A percentile compares a stretch with the other conserved stretches of the same genome.
Conservation (phyloP, 2,797 vertebrate species). For the Manis javanica region DNA sequence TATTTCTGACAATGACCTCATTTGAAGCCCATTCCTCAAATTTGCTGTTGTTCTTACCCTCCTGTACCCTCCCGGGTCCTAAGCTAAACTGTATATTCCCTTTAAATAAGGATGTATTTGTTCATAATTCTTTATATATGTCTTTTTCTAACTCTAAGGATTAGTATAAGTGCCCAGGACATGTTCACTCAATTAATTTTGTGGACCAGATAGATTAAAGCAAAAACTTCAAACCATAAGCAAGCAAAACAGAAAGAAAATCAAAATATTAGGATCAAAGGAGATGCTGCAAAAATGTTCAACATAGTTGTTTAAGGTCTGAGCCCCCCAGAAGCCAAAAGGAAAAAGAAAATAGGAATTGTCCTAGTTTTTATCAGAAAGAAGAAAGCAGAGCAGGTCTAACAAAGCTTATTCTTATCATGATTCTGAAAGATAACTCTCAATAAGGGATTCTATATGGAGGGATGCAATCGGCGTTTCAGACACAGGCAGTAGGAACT, state of each 20-base stretch:
- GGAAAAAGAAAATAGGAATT: not conserved
- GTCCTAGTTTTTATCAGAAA: not conserved
- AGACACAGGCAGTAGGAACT: not conserved
- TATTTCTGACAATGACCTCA: not conserved
- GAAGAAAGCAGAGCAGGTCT: not conserved
- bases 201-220: constrained; percentile 18
- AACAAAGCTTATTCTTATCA: not conserved
- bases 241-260: not conserved
- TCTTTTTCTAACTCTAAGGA: not conserved
- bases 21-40: not conserved
- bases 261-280: not conserved
- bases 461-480: not conserved
- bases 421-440: not conserved
- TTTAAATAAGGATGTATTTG: constrained; percentile 2
- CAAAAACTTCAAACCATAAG: not conserved
- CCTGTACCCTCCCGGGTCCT: not conserved
- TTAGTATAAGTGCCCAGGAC: not conserved
- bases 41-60: not conserved
- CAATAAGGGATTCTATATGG: not conserved
- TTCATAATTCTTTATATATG: not conserved
- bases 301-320: not conserved
- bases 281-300: not conserved
- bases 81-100: not conserved
- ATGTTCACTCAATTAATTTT: constrained; percentile 4
- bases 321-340: not conserved